A percentile compares a stretch with the other conserved stretches of the same genome.
Conservation (phyloP, 2,888 invertebrate species). For the Hypena proboscidalis region DNA sequence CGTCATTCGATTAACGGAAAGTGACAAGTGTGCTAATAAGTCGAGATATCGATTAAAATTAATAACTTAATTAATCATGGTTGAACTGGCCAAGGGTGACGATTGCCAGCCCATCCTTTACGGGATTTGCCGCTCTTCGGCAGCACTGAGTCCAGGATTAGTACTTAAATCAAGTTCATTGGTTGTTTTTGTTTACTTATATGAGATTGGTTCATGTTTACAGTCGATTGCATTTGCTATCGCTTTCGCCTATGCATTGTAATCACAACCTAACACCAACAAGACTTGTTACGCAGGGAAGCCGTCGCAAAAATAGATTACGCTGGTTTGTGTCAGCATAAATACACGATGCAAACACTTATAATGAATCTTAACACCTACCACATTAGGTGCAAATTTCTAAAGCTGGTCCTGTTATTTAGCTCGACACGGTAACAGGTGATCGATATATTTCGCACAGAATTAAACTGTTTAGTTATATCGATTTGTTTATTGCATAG, state of each 20-base stretch:
- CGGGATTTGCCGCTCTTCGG: too few species aligned
- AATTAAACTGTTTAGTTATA: slow-evolving; percentile 21
- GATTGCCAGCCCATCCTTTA: too few species aligned
- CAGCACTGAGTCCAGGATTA: too few species aligned
- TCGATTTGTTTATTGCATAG: slow-evolving; percentile 27
- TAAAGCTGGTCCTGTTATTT: slow-evolving; percentile 10
- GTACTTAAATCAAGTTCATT: too few species aligned
- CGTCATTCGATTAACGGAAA: too few species aligned
- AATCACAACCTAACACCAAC: slow-evolving; percentile 11
- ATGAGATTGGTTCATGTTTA: too few species aligned
- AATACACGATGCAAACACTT: slow-evolving; percentile 12
- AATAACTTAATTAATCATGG: too few species aligned
- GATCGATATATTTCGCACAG: slow-evolving; percentile 27
- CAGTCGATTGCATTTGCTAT: too few species aligned
- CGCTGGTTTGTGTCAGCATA: slow-evolving; percentile 25
- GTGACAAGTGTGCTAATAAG: too few species aligned
- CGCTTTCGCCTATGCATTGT: slow-evolving; percentile 5
- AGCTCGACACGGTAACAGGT: slow-evolving; percentile 28
- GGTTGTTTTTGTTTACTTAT: too few species aligned
- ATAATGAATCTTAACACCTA: slow-evolving; percentile 15
- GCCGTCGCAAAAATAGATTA: slow-evolving; percentile 55
- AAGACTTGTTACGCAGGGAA: slow-evolving; percentile 40
- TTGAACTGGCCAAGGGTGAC: too few species aligned
- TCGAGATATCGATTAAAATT: too few species aligned
- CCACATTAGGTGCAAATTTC: slow-evolving; percentile 15